Evolutionary conservation across 1,140 invertebrate species (phyloP), one percentile per base, ranked within the genome.

Genomic region (Chrysoperla carnea): DNA sequence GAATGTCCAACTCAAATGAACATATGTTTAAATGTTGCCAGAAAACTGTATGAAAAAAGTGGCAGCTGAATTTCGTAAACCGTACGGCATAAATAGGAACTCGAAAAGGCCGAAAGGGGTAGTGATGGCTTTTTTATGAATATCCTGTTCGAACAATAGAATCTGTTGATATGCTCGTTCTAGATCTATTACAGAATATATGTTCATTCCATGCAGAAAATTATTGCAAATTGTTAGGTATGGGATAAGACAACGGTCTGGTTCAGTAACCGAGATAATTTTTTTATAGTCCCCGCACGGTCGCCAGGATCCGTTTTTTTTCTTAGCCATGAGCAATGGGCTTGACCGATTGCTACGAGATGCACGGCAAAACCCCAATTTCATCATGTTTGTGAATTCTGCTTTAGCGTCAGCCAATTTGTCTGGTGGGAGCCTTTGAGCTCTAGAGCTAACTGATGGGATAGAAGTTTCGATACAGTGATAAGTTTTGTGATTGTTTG

Each of bases 221-320:
- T 58, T 46, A 4, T 68, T 43, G 8, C 54, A 54, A 38, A 57
- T 52, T 0, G 52, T 45, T 1, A 58, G 48, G 14, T 56, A 46
- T 1, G 56, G 53, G 0, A 67, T 41, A 2, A 60, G 61, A 43
- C 64, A 67, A 0, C 50, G 31, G 41, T 69, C 63, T 0, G 59
- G 53, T 12, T 55, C 50, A 6, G 62, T 70, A 1, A 54, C 36
- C 2, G 49, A 42, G 47, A 69, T 72, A 2, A 58, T 37, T 6
- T 8, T 31, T 7, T 62, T 46, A 44, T 67, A 73, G 42, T 72
- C 68, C 0, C 66, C 62, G 48, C 61, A 66, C 6, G 60, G 58
- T 23, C 68, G 45, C 47, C 53, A 59, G 1, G 49, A 43, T 1
- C 58, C 63, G 43, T 57, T 49, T 37, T 48, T 43, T 47, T 71